Percentiles rank a stretch among this genome's conserved stretches.
phyloP scores from a whole-genome alignment of 2,113 vertebrate genomes.

The Sclerurus mexicanus region DNA sequence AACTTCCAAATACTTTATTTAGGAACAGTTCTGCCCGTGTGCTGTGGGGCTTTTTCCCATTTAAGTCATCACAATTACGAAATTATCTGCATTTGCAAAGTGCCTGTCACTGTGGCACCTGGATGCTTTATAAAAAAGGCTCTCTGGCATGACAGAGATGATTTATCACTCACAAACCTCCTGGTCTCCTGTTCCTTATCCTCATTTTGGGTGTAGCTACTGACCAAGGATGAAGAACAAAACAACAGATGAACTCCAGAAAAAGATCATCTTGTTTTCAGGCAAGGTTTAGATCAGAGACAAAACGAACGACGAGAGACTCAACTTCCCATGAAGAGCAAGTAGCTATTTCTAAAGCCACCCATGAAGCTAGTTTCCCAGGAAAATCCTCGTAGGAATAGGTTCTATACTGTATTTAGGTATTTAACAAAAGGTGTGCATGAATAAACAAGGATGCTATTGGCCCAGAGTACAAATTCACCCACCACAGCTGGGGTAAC shows the following conservation, averaged over 20 bases:
- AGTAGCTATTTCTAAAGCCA: conserved; percentile 16
- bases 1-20: conserved; percentile 31
- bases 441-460: background rate
- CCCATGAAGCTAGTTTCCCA: background rate
- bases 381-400: background rate
- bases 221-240: background rate
- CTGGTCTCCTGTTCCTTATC: background rate
- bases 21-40: conserved; percentile 26
- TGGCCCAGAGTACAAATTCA: background rate
- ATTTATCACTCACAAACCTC: background rate
- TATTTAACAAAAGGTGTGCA: background rate
- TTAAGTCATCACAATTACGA: background rate
- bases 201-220: background rate
- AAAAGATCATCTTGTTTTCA: conserved; percentile 15
- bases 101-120: background rate
- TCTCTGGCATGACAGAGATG: background rate
- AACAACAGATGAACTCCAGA: background rate
- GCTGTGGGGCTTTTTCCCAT: background rate
- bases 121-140: background rate
- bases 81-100: background rate
- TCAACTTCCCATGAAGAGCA: conserved; percentile 25
- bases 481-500: background rate
- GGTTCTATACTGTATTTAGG: background rate
- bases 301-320: background rate
- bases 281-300: background rate